phyloP scores from a whole-genome alignment of 1,140 invertebrate genomes.

The Chironomus tepperi region DNA sequence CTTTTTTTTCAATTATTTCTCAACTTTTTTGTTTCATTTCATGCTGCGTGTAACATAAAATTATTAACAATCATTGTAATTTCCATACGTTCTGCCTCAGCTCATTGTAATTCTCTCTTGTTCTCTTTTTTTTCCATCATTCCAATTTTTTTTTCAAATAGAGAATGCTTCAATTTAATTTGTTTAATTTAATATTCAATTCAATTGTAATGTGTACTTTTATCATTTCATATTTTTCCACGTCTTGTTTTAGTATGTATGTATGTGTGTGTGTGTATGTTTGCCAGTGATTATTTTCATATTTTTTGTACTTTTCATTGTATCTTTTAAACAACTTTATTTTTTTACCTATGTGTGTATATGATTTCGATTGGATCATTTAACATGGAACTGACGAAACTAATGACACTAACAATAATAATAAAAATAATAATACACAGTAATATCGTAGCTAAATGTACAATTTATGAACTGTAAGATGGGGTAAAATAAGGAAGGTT shows the following conservation, averaged over 20 bases:
- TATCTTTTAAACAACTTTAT: not conserved
- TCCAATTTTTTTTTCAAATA: not conserved
- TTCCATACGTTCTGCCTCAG: slow-evolving; percentile 17
- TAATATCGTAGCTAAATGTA: no score
- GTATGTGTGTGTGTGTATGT: not conserved
- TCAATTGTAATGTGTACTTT: not conserved
- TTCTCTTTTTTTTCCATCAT: not conserved
- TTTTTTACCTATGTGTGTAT: not conserved
- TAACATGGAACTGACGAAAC: no score
- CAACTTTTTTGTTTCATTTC: not conserved
- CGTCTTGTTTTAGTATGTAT: no score
- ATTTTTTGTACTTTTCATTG: not conserved
- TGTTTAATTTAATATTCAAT: slow-evolving; percentile 7
- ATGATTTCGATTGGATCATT: no score
- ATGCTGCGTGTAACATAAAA: slow-evolving; percentile 21
- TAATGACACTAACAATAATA: no score
- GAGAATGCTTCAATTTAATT: not conserved
- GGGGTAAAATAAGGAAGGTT: not conserved
- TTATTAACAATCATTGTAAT: slow-evolving; percentile 19
- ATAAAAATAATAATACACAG: no score
- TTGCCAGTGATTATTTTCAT: not conserved
- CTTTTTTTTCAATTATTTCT: slow-evolving; percentile 17
- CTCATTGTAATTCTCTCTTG: not conserved
- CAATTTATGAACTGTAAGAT: not conserved
- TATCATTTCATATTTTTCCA: not conserved